Evolutionary conservation across 2,797 vertebrate species (phyloP), one percentile per base, ranked within the genome.

Genomic region (Sylvia borin): DNA sequence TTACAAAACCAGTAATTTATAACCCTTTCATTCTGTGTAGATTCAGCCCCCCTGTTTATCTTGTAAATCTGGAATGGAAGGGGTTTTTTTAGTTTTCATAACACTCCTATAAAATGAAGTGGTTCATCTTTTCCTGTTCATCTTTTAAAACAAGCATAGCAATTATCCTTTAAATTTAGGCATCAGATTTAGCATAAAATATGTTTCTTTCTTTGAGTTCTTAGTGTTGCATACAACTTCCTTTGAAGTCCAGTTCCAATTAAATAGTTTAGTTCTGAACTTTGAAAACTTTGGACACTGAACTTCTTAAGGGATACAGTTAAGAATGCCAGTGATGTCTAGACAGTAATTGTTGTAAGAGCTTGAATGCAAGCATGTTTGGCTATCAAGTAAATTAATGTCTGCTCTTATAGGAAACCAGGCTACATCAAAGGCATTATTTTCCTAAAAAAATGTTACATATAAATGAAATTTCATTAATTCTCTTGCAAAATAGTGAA

Each of bases 11-110:
- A 29, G 17, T n/a, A 40, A 55, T 31, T 58, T 32, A 36, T 36
- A 36, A 36, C 38, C 14, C 16, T 80, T 67, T 87, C 5, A 18
- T 24, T 57, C 22, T 8, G 3, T 3, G 18, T n/a, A 53, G 4
- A 36, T 62, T 21, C 11, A 34, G 11, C 0, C 4, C 7, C 3
- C 9, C 17, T 4, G 3, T 67, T 74, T 70, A 29, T 42, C 7
- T 81, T 34, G 3, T 54, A 67, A 34, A 54, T 38, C 26, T 24
- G 40, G 64, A 29, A 42, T 2, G 5, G 29, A 77, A 57, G 10
- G 1, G 10, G 20, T 15, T 40, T 22, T 50, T 74, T 79, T 29
- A 22, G 8, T 43, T 77, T 85, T 71, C 48, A 43, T 27, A 58
- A 16, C 16, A 62, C 1, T 77, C 2, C 7, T 47, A 21, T 74